Evolutionary conservation across 1,140 invertebrate species (phyloP).

Genomic region (Battus philenor): DNA sequence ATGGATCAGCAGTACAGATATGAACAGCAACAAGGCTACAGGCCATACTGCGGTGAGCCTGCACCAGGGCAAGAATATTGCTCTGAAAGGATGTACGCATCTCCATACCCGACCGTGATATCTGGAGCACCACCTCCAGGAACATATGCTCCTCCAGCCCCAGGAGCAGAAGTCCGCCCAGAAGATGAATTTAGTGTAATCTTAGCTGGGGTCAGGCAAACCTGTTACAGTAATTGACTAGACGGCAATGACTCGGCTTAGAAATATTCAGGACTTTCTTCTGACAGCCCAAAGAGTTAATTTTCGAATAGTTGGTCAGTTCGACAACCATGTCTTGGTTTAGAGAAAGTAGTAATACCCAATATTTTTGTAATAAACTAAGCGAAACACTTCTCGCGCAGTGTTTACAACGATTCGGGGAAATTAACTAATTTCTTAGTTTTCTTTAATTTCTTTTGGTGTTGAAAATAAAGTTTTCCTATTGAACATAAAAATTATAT

Average conservation of each 20-base stretch:
- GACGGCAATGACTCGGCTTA: constrained; percentile 29
- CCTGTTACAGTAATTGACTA: constrained; percentile 88
- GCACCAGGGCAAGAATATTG: constrained; percentile 74
- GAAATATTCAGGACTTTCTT: constrained; percentile 33
- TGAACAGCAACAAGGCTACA: constrained; percentile 56
- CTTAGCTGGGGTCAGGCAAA: constrained; percentile 88
- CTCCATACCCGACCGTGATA: constrained; percentile 65
- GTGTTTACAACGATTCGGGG: no score
- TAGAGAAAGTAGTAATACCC: neutral
- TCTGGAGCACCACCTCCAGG: constrained; percentile 42
- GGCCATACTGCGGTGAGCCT: constrained; percentile 51
- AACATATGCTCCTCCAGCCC: constrained; percentile 44
- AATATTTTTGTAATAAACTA: neutral
- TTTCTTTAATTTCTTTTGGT: no score
- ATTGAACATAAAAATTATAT: neutral
- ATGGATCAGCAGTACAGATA: constrained; percentile 65
- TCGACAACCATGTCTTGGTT: neutral
- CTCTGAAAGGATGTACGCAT: constrained; percentile 63
- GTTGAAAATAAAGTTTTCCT: no score
- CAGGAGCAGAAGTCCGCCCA: constrained; percentile 78
- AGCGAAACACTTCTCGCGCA: neutral
- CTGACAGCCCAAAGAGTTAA: constrained; percentile 60
- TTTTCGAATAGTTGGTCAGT: constrained; percentile 12
- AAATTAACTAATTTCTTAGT: no score
- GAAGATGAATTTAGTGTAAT: constrained; percentile 92